These are phyloP conservation scores for Macroglossus sobrinus DNA, from an alignment of 2,113 vertebrate genomes.

Conservation along the genomic window DNA sequence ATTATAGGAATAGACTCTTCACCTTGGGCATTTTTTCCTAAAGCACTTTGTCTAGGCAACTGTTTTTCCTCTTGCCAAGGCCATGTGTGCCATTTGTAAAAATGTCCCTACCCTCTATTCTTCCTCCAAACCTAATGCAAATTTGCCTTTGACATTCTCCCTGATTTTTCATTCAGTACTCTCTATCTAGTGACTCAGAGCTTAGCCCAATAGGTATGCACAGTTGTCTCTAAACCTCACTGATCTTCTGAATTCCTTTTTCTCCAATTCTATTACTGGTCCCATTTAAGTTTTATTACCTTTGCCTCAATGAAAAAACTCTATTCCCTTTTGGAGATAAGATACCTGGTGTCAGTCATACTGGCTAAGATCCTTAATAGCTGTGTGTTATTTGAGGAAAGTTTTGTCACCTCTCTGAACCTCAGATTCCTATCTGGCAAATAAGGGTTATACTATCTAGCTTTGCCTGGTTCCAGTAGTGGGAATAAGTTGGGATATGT, in stretches of 20 bases:
- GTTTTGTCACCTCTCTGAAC: background rate
- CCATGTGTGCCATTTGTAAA: background rate
- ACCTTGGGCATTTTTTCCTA: background rate
- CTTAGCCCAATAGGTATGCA: background rate
- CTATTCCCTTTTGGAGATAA: background rate
- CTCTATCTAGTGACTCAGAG: background rate
- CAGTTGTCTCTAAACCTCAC: slow-evolving; percentile 11
- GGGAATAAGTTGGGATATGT: background rate
- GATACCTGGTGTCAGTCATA: background rate
- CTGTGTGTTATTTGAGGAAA: slow-evolving; percentile 24
- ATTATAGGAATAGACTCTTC: background rate
- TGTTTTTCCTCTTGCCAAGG: background rate
- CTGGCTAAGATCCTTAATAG: slow-evolving; percentile 28
- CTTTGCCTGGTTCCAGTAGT: background rate
- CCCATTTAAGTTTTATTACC: background rate
- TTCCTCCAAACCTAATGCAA: background rate
- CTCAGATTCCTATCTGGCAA: slow-evolving; percentile 27
- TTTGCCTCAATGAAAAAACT: background rate
- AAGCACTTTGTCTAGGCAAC: background rate
- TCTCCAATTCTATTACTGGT: background rate
- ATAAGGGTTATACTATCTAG: background rate
- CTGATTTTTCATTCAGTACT: background rate
- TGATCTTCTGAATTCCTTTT: slow-evolving; percentile 7
- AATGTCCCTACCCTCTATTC: background rate
- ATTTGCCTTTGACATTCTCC: background rate